Conservation (phyloP, 2,797 vertebrate genomes). For the Simalia tracyae region DNA sequence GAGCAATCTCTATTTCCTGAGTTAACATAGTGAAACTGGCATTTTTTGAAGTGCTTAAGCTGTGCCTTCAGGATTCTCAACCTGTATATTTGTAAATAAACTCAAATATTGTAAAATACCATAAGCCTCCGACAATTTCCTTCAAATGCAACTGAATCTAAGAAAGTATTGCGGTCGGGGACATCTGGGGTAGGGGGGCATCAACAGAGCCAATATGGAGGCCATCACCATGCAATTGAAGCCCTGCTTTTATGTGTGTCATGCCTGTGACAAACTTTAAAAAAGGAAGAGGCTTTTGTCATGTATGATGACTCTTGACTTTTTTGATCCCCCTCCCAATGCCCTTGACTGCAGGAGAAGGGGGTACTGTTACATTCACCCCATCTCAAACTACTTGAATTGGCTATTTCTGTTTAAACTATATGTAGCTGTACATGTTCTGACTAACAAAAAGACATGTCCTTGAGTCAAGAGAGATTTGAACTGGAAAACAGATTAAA, state of each 20-base stretch:
- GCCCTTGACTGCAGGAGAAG: background rate
- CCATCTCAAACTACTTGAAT: background rate
- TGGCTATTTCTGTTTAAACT: background rate
- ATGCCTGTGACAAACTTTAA: background rate
- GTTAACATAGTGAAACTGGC: background rate
- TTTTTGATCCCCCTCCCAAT: background rate
- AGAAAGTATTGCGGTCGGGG: background rate
- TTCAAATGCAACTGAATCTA: background rate
- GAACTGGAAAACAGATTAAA: background rate
- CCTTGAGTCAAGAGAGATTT: background rate
- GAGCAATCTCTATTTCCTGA: background rate
- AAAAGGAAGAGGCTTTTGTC: background rate
- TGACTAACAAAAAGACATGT: background rate
- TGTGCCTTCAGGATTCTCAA: background rate
- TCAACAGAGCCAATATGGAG: background rate
- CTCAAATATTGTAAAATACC: background rate
- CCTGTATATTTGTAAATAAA: background rate
- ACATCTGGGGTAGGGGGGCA: background rate
- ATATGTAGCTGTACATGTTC: background rate
- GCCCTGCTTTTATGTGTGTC: background rate
- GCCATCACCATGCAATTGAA: background rate
- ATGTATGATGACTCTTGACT: background rate
- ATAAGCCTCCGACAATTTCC: background rate
- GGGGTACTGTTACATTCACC: background rate
- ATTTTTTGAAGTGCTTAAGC: background rate